Percentiles rank a stretch among this genome's conserved stretches.
Conservation (phyloP, 53 echinoderm and acorn worm species). For the Luidia sarsii region DNA sequence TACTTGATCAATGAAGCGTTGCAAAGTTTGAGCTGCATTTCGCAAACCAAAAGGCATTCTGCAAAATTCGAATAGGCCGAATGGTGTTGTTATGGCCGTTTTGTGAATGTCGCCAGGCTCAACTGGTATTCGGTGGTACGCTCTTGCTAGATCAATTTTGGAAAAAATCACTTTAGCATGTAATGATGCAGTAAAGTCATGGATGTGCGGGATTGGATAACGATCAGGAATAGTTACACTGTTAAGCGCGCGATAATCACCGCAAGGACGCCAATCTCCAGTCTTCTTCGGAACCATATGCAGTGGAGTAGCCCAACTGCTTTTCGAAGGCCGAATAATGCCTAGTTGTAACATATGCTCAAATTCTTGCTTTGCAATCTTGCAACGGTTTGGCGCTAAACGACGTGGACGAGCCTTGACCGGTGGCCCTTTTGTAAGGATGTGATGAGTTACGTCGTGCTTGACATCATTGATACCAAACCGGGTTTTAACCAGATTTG, state of each 20-base stretch:
- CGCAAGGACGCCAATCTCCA: constrained; percentile 57
- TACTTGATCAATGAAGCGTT: constrained; percentile 63
- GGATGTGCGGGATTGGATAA: constrained; percentile 62
- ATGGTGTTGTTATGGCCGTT: constrained; percentile 55
- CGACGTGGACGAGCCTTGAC: constrained; percentile 3
- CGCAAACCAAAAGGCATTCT: constrained; percentile 69
- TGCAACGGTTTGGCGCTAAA: constrained; percentile 18
- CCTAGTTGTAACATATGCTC: constrained; percentile 49
- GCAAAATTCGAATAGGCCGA: constrained; percentile 58
- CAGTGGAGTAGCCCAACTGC: constrained; percentile 40
- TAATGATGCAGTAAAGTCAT: constrained; percentile 44
- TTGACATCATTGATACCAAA: background rate
- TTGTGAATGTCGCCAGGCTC: constrained; percentile 49
- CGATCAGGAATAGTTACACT: constrained; percentile 42
- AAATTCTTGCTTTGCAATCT: constrained; percentile 46
- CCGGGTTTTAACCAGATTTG: background rate
- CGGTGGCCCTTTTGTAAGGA: constrained; percentile 34
- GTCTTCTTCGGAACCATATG: constrained; percentile 65
- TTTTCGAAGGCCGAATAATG: constrained; percentile 40
- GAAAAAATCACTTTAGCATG: constrained; percentile 40
- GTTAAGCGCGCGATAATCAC: constrained; percentile 59
- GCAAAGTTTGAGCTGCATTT: constrained; percentile 64
- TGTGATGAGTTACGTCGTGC: constrained; percentile 56
- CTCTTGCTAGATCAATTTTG: constrained; percentile 46
- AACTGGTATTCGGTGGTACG: constrained; percentile 66